Percentiles rank a stretch among this genome's conserved stretches.
Conservation (phyloP, 2,113 vertebrate genomes). For the Catharus fuscescens region DNA sequence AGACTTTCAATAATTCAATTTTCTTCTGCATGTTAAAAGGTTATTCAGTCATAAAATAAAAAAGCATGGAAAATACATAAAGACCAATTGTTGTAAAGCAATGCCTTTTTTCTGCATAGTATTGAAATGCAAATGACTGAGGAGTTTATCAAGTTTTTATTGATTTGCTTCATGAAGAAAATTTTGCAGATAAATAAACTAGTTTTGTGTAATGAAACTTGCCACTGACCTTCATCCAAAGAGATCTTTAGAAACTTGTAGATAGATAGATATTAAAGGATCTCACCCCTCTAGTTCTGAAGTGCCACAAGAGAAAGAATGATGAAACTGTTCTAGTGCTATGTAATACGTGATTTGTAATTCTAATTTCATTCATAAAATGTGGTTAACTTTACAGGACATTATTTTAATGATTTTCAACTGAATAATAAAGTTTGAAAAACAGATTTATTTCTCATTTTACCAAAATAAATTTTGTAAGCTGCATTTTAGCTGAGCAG, state of each 20-base stretch:
- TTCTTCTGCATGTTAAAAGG: neutral
- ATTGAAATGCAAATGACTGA: neutral
- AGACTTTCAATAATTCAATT: neutral
- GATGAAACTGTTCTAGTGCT: neutral
- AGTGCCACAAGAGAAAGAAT: neutral
- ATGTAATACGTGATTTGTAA: accelerated
- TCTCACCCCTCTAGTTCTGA: neutral
- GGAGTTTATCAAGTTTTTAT: neutral
- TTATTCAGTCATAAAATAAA: neutral
- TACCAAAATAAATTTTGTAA: neutral
- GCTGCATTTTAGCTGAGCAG: neutral
- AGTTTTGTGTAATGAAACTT: neutral
- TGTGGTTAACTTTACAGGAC: neutral
- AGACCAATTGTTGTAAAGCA: neutral
- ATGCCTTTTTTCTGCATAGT: neutral
- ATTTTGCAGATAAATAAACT: neutral
- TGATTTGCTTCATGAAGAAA: neutral
- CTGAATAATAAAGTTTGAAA: neutral
- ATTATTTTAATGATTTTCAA: neutral
- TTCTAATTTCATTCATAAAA: neutral
- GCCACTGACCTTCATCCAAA: neutral
- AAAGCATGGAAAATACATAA: neutral
- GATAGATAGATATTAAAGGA: neutral
- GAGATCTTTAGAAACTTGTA: neutral
- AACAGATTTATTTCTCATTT: constrained; percentile 5